These are phyloP conservation scores for Heliconius melpomene DNA, from an alignment of 1,140 invertebrate species.

Conservation along the genomic window DNA sequence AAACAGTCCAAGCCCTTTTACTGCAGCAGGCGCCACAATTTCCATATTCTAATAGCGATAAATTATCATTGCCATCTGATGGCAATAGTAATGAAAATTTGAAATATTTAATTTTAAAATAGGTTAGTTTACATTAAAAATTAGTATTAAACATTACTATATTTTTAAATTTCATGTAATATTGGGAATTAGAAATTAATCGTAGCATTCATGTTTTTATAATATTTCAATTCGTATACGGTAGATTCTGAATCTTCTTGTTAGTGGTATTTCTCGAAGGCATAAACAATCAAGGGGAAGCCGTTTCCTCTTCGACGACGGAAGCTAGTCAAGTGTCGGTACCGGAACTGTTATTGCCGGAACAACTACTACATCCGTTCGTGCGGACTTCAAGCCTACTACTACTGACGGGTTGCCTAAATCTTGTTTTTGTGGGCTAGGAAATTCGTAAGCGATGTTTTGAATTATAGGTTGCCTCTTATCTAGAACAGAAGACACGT, in stretches of 20 bases:
- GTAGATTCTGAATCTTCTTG: slow-evolving; percentile 12
- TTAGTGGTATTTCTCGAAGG: slow-evolving; percentile 47
- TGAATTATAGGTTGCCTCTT: not conserved
- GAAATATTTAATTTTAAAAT: slow-evolving; percentile 28
- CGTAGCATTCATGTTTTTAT: not conserved
- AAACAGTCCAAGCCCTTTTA: slow-evolving; percentile 63
- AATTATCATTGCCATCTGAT: slow-evolving; percentile 57
- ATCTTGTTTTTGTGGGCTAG: slow-evolving; percentile 24
- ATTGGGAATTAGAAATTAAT: not conserved
- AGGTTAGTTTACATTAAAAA: not conserved
- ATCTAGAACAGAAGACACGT: not conserved
- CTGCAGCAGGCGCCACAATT: slow-evolving; percentile 61
- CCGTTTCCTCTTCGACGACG: slow-evolving; percentile 65
- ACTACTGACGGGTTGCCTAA: slow-evolving; percentile 45
- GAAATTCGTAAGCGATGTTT: not conserved
- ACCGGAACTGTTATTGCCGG: slow-evolving; percentile 76
- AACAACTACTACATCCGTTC: slow-evolving; percentile 71
- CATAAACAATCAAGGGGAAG: slow-evolving; percentile 75
- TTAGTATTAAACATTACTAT: no score
- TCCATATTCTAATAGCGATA: slow-evolving; percentile 73
- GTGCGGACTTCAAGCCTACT: slow-evolving; percentile 70
- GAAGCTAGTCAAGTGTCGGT: slow-evolving; percentile 70
- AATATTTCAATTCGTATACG: not conserved
- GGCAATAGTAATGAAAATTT: slow-evolving; percentile 43
- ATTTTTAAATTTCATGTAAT: no score